These are phyloP conservation scores for Cyprinodon variegatus DNA, from an alignment of 2,113 vertebrate genomes.

Conservation along the genomic window DNA sequence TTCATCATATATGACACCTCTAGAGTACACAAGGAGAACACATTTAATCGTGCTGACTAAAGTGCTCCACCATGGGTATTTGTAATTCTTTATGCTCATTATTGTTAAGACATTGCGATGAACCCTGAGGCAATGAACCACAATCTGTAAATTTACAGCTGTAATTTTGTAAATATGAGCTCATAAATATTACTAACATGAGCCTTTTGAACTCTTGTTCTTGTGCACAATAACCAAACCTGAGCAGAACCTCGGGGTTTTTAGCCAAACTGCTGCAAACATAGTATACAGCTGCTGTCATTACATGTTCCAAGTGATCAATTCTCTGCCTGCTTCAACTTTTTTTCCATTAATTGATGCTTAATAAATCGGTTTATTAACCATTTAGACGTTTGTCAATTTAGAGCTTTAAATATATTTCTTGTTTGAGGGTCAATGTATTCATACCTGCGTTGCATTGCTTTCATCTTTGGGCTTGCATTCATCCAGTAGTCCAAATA, in stretches of 20 bases:
- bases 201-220: not conserved
- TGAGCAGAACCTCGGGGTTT: not conserved
- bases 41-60: not conserved
- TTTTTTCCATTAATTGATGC: not conserved
- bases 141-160: conserved; percentile 4
- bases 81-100: conserved; percentile 1
- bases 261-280: not conserved
- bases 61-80: not conserved
- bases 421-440: not conserved
- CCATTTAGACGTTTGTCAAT: not conserved
- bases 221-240: conserved; percentile 14
- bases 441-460: conserved; percentile 58
- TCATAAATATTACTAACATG: not conserved
- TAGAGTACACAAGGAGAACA: not conserved
- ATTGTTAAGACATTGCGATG: not conserved
- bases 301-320: not conserved
- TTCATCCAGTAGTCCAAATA: conserved; percentile 75
- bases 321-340: not conserved
- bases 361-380: not conserved
- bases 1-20: not conserved
- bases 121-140: not conserved
- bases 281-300: not conserved
- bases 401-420: not conserved
- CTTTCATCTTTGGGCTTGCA: conserved; percentile 14
- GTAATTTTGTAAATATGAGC: conserved; percentile 5